Percentiles rank a stretch among this genome's conserved stretches.
Evolutionary conservation across 2,113 vertebrate species (phyloP).

Genomic region (Corvus hawaiiensis): DNA sequence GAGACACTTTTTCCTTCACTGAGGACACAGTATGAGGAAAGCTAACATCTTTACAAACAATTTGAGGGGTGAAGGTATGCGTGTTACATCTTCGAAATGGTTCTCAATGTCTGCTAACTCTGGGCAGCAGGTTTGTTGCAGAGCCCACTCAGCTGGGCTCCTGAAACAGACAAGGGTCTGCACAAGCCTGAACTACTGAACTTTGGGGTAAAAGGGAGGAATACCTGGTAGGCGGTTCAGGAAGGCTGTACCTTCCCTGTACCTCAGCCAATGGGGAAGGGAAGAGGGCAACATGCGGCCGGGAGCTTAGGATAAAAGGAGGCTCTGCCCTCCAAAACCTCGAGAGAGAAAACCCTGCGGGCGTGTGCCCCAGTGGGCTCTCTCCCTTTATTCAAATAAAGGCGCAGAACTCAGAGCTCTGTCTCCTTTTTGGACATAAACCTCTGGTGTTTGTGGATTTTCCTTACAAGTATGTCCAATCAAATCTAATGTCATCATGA

Average conservation of each 20-base stretch:
- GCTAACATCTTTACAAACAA: not conserved
- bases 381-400: not conserved
- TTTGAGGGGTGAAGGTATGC: not conserved
- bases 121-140: not conserved
- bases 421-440: not conserved
- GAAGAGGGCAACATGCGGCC: rapidly evolving
- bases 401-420: not conserved
- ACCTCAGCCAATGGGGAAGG: not conserved
- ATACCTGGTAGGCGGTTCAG: rapidly evolving
- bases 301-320: not conserved
- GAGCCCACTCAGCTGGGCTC: not conserved
- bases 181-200: not conserved
- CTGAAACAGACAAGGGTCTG: not conserved
- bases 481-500: not conserved
- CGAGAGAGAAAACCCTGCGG: not conserved
- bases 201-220: not conserved
- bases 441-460: not conserved
- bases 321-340: rapidly evolving
- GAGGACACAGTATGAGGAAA: not conserved
- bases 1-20: not conserved
- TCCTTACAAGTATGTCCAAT: not conserved
- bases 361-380: too few relatives aligned
- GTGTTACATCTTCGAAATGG: not conserved
- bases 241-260: not conserved
- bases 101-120: not conserved